These are phyloP conservation scores for Guaruba guarouba DNA, from an alignment of 2,113 vertebrate genomes.

Conservation along the genomic window DNA sequence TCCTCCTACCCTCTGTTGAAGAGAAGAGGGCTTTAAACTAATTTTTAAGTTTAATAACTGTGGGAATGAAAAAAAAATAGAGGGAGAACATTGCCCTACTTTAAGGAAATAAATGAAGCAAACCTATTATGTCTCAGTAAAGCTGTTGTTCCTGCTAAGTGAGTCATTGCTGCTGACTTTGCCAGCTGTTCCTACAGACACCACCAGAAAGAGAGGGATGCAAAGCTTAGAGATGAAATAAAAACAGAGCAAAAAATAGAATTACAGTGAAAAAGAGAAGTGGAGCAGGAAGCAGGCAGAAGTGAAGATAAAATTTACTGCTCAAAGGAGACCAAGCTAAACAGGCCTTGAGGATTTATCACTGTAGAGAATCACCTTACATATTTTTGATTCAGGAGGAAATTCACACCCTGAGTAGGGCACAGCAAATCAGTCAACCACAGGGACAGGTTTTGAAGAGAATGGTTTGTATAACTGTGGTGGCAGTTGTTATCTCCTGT, in stretches of 20 bases:
- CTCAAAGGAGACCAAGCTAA: not conserved
- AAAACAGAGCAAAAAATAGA: conserved; percentile 8
- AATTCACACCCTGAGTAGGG: not conserved
- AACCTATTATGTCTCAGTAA: conserved; percentile 38
- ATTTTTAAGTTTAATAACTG: conserved; percentile 24
- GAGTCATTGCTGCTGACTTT: conserved; percentile 55
- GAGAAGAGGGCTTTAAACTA: conserved; percentile 40
- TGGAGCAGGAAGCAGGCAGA: not conserved
- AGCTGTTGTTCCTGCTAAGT: conserved; percentile 42
- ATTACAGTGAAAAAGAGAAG: not conserved
- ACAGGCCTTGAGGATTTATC: not conserved
- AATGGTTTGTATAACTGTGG: not conserved
- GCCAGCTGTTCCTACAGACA: conserved; percentile 45
- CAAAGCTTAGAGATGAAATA: conserved; percentile 14
- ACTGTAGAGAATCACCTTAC: not conserved
- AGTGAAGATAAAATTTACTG: not conserved
- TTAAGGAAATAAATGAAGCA: conserved; percentile 44
- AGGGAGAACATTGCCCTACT: conserved; percentile 1
- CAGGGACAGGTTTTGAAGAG: not conserved
- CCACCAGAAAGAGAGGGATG: not conserved
- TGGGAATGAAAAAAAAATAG: not conserved
- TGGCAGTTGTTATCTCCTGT: not conserved
- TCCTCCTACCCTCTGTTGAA: not conserved
- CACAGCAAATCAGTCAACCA: not conserved
- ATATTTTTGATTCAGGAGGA: not conserved